A percentile compares a stretch with the other conserved stretches of the same genome.
Conservation (phyloP, 1,140 invertebrate species). For the Wiebesia pumilae region DNA sequence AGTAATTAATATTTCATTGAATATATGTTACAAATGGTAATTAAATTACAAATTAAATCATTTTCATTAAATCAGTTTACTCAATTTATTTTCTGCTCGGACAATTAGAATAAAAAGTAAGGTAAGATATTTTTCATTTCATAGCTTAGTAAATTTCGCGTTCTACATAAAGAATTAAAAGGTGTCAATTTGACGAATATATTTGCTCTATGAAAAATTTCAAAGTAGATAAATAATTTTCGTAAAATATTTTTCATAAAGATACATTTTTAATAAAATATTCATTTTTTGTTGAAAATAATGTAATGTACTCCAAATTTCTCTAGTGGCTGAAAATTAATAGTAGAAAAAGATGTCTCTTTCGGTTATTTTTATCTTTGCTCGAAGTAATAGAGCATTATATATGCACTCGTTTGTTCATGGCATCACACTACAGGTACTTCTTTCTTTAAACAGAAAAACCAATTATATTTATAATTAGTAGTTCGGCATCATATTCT, state of each 20-base stretch:
- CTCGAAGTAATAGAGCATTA: background rate
- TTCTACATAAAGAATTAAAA: background rate
- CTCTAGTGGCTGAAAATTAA: background rate
- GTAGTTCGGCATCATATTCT: background rate
- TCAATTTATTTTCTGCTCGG: background rate
- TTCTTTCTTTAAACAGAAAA: background rate
- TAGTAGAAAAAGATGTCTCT: background rate
- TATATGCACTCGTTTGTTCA: background rate
- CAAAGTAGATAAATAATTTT: too few species aligned
- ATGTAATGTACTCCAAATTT: background rate
- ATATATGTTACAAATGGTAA: background rate
- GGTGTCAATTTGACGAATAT: too few species aligned
- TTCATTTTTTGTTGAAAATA: too few species aligned
- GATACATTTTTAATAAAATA: too few species aligned
- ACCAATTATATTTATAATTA: slow-evolving; percentile 4
- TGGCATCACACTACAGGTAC: background rate
- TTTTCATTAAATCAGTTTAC: background rate
- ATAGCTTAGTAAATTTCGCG: background rate
- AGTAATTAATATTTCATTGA: background rate
- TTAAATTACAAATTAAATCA: background rate
- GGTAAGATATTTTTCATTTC: background rate
- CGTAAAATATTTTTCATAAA: too few species aligned
- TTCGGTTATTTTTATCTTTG: background rate
- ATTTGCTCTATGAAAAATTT: too few species aligned
- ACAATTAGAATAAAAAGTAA: background rate